phyloP scores from a whole-genome alignment of 2,113 vertebrate genomes.

The Laticauda colubrina region DNA sequence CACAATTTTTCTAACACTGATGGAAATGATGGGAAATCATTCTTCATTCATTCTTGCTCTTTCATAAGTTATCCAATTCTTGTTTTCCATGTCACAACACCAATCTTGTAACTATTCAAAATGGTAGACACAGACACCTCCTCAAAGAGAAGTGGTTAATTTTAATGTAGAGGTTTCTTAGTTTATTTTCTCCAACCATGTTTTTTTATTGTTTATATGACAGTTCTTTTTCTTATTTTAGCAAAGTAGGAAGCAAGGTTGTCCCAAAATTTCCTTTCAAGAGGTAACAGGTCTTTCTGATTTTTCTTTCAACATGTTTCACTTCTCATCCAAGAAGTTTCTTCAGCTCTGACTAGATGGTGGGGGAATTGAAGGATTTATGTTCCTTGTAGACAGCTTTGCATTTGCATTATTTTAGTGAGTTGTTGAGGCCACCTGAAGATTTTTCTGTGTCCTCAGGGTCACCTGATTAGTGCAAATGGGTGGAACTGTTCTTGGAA shows the following conservation, averaged over 20 bases:
- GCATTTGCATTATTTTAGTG: too few species aligned
- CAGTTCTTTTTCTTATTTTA: neutral
- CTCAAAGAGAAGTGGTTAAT: neutral
- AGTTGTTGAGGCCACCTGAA: too few species aligned
- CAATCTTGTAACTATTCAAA: neutral
- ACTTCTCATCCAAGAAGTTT: too few species aligned
- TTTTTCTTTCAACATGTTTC: too few species aligned
- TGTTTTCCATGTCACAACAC: neutral
- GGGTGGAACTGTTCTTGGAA: too few species aligned
- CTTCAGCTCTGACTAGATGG: too few species aligned
- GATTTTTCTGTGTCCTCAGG: too few species aligned
- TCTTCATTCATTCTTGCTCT: neutral
- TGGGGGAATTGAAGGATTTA: too few species aligned
- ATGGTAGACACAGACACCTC: neutral
- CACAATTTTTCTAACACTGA: conserved; percentile 15
- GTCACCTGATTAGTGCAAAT: too few species aligned
- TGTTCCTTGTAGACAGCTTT: too few species aligned
- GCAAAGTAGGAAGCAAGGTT: neutral
- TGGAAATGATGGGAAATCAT: conserved; percentile 19
- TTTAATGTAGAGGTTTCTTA: neutral
- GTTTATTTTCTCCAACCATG: neutral
- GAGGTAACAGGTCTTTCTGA: too few species aligned
- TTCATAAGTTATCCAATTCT: neutral
- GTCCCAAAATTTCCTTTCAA: too few species aligned
- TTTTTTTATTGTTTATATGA: neutral